Conservation (phyloP, 2,113 vertebrate species). For the Alethe castanea region DNA sequence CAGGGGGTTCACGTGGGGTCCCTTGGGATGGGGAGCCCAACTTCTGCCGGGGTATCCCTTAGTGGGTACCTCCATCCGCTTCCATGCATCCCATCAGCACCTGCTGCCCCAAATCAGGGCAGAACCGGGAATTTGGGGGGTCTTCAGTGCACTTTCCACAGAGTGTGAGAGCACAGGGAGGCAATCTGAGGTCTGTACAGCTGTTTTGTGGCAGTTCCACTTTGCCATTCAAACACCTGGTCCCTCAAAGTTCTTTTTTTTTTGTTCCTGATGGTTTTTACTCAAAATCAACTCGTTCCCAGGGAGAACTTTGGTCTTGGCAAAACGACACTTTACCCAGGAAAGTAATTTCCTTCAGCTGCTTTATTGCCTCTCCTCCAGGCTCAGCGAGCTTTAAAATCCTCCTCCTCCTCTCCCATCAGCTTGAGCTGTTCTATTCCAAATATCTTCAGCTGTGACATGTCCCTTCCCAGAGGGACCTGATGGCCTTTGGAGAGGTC, state of each 20-base stretch:
- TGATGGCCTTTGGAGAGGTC: neutral
- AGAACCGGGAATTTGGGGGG: fast-evolving
- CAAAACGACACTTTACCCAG: neutral
- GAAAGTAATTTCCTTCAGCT: neutral
- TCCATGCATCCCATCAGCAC: fast-evolving
- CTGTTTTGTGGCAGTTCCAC: neutral
- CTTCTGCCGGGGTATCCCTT: neutral
- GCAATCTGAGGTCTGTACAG: neutral
- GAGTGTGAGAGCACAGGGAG: neutral
- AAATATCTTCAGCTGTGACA: neutral
- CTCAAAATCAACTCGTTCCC: neutral
- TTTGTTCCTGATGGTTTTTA: neutral
- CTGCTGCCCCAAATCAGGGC: neutral
- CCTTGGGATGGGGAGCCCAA: neutral
- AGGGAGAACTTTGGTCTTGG: neutral
- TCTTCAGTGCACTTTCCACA: fast-evolving
- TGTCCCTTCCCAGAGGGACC: neutral
- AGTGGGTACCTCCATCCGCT: fast-evolving
- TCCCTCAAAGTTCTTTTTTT: neutral
- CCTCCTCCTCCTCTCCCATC: neutral
- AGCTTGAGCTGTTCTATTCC: neutral
- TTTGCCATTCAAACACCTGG: neutral
- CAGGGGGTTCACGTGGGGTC: neutral
- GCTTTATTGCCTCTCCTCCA: neutral
- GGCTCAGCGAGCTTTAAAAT: neutral